Percentiles rank a stretch among this genome's conserved stretches.
These are phyloP conservation scores for Rhinoptilus africanus DNA, from an alignment of 2,113 vertebrate genomes.

Conservation along the genomic window DNA sequence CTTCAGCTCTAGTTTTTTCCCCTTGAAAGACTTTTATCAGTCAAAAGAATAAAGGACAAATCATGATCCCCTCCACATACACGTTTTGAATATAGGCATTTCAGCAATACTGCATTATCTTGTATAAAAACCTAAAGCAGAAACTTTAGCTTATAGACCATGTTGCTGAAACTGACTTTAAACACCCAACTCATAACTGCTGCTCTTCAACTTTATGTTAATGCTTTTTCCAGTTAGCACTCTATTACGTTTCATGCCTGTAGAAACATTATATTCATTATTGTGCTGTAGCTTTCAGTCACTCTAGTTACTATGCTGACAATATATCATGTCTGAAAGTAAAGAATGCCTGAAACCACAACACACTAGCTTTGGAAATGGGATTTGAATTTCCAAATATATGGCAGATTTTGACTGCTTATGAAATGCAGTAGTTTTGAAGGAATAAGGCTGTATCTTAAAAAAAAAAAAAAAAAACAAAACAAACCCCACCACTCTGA, in stretches of 20 bases:
- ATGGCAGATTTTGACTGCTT: neutral
- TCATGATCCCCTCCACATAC: neutral
- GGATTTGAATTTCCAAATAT: neutral
- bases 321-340: neutral
- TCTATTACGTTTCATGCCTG: neutral
- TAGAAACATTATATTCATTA: neutral
- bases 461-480: neutral
- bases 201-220: neutral
- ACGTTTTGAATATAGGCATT: neutral
- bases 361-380: neutral
- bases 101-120: neutral
- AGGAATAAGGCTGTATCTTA: neutral
- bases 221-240: neutral
- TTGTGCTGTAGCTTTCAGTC: neutral
- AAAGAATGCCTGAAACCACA: neutral
- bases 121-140: neutral
- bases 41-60: neutral
- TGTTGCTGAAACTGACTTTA: neutral
- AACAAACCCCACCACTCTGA: neutral
- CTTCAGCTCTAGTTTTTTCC: neutral
- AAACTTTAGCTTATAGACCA: neutral
- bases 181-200: neutral
- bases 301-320: neutral
- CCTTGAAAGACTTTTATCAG: neutral
- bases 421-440: neutral